Base-by-base conservation (phyloP, 2,797 vertebrate genomes). In the Todus mexicanus region DNA sequence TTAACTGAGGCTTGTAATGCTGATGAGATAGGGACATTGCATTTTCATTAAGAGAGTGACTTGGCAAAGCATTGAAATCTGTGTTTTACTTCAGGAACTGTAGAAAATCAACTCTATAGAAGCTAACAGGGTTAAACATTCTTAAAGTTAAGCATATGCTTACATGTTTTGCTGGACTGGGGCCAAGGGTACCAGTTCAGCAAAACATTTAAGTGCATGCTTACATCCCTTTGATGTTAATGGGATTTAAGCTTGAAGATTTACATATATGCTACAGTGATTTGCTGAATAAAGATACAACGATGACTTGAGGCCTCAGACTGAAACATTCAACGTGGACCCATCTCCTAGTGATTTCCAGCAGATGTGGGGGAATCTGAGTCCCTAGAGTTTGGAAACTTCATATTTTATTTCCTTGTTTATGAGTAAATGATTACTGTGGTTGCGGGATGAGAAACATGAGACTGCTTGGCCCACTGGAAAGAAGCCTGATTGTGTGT, bases 211-310 rank as follows among this genome's bases (percentile, higher is more conserved):
- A 93, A 87, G 84, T 93, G 82, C 80, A 70, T 90, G 81, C 77
- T 84, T 89, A 83, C 69, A 90, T 77, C 35, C 35, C 87, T 94
- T 95, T 95, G 86, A 96, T 85, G 78, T 95, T 94, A 93, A 95
- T 80, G 72, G 86, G 84, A 92, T 94, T 96, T 94, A 87, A 82
- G 51, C 57, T 87, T 87, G 72, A 93, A 89, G 86, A 92, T 95
- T 94, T 95, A 93, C 88, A 89, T 94, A 74, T 72, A 89, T 72
- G 90, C 65, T 87, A n/a, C 65, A 93, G 75, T 6, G 47, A 94
- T 95, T 94, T 75, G 1, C 81, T 83, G 81, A 89, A 87, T 72
- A 84, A 72, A 91, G 85, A 89, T 90, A 79, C 50, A 65, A 35
- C 20, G 45, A 71, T 89, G 61, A 90, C 69, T 90, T 77, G 50